Evolutionary conservation across 2,797 vertebrate species (phyloP).

Genomic region (Rachycentron canadum): DNA sequence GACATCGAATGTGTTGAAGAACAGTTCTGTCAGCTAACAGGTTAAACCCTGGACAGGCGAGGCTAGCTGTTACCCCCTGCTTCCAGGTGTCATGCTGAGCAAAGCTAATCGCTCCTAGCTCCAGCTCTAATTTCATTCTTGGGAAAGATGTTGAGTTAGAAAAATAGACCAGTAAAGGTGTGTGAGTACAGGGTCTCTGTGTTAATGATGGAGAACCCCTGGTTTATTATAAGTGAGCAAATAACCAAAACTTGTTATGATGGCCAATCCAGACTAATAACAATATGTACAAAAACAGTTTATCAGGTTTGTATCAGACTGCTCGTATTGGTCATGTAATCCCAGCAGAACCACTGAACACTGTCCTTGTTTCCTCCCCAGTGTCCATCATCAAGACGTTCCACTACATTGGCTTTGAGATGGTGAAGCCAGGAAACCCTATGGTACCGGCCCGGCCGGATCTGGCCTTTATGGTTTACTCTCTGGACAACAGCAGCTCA

Average conservation of each 20-base stretch:
- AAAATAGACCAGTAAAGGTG: neutral
- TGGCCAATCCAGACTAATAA: neutral
- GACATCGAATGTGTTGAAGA: no score
- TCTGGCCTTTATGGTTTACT: constrained; percentile 95
- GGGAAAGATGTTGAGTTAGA: no score
- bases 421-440: constrained; percentile 93
- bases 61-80: neutral
- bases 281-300: neutral
- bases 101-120: no score
- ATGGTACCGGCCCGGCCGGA: constrained; percentile 90
- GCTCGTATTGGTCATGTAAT: neutral
- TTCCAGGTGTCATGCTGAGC: no score
- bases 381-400: constrained; percentile 94
- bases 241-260: no score
- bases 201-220: no score
- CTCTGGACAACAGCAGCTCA: constrained; percentile 92
- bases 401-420: constrained; percentile 95
- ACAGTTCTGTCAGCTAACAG: neutral
- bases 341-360: neutral
- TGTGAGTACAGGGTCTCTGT: no score
- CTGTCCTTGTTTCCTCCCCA: constrained; percentile 29
- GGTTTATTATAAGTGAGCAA: no score
- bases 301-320: neutral
- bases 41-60: neutral
- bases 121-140: no score